Evolutionary conservation across 1,140 invertebrate genomes (phyloP).

Genomic region (Cyclina sinensis): DNA sequence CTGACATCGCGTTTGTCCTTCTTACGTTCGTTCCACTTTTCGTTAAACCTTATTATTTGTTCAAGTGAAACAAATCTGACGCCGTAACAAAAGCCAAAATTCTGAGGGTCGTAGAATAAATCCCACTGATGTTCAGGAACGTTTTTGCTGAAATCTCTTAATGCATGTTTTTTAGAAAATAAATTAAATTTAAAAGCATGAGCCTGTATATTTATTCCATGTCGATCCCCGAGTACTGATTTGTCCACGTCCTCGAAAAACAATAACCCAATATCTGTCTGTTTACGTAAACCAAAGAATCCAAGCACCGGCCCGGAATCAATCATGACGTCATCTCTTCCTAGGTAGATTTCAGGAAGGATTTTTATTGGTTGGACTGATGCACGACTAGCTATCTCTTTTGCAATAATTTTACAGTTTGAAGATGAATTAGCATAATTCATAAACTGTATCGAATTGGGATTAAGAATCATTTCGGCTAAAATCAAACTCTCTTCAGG

Average conservation of each 20-base stretch:
- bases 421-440: not conserved
- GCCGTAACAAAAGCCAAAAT: conserved; percentile 11
- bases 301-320: not conserved
- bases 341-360: not conserved
- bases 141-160: not conserved
- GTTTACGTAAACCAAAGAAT: not conserved
- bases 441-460: not conserved
- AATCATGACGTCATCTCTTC: conserved; percentile 10
- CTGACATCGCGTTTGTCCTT: not conserved
- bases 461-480: conserved; percentile 13
- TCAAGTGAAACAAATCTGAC: not conserved
- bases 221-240: not conserved
- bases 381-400: not conserved
- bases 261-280: not conserved
- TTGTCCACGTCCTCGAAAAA: not conserved
- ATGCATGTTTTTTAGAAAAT: not conserved
- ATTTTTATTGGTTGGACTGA: not conserved
- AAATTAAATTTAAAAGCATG: conserved; percentile 14
- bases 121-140: not conserved
- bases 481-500: not conserved
- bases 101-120: conserved; percentile 3
- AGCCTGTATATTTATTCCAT: not conserved
- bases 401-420: not conserved
- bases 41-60: not conserved
- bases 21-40: not conserved